These are phyloP conservation scores for Brachionus manjavacas DNA, from an alignment of 1,140 invertebrate species.

Conservation along the genomic window DNA sequence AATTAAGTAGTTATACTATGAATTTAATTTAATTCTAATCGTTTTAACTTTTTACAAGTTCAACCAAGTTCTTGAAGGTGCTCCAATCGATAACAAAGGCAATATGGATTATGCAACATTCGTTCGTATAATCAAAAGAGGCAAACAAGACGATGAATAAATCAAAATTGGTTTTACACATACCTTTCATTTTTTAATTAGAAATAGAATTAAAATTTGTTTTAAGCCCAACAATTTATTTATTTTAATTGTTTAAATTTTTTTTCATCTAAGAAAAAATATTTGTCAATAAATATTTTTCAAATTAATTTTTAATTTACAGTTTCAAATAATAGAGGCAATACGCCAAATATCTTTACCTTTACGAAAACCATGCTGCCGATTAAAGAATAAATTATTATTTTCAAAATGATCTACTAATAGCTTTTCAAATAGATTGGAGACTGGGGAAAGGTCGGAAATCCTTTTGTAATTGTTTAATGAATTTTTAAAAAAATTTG, in stretches of 20 bases:
- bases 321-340: too few relatives aligned
- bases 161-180: neutral
- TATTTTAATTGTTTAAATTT: neutral
- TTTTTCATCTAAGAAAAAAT: neutral
- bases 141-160: conserved; percentile 43
- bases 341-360: too few relatives aligned
- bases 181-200: neutral
- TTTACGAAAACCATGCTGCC: too few relatives aligned
- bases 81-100: conserved; percentile 34
- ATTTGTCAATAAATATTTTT: neutral
- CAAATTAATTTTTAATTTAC: too few relatives aligned
- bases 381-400: too few relatives aligned
- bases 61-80: conserved; percentile 38
- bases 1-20: neutral
- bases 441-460: too few relatives aligned
- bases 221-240: neutral
- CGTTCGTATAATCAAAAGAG: conserved; percentile 41
- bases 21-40: neutral
- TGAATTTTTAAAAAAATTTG: too few relatives aligned
- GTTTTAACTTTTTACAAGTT: conserved; percentile 32
- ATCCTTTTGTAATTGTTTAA: too few relatives aligned
- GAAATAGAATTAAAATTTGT: neutral
- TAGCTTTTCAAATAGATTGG: too few relatives aligned
- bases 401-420: too few relatives aligned
- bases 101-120: conserved; percentile 40